phyloP scores from a whole-genome alignment of 2,888 invertebrate species.

The Marronus borbonicus region DNA sequence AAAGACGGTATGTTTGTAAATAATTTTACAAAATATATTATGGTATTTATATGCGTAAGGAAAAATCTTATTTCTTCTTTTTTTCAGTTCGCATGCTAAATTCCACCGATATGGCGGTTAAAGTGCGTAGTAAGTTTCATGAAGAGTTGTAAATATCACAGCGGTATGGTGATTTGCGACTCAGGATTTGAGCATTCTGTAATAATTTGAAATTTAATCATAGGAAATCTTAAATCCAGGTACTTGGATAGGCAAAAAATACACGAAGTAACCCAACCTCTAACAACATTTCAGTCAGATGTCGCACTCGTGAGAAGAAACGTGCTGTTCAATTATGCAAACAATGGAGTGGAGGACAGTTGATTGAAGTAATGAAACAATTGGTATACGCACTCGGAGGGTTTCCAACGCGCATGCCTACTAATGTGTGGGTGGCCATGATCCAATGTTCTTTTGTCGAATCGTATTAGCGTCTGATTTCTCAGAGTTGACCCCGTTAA shows the following conservation, averaged over 20 bases:
- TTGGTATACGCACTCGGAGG: slow-evolving; percentile 19
- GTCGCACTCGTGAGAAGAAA: slow-evolving; percentile 10
- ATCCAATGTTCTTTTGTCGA: slow-evolving; percentile 58
- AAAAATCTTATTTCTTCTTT: no score
- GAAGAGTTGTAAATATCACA: no score
- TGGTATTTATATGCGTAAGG: no score
- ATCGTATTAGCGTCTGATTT: slow-evolving; percentile 65
- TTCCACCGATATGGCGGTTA: no score
- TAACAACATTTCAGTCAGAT: slow-evolving; percentile 2
- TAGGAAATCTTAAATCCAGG: neutral
- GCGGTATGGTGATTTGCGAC: no score
- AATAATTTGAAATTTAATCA: no score
- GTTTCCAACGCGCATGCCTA: slow-evolving; percentile 16
- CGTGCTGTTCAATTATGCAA: slow-evolving; percentile 1
- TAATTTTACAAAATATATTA: no score
- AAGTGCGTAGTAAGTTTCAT: no score
- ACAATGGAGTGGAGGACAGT: slow-evolving; percentile 27
- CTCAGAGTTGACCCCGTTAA: slow-evolving; percentile 66
- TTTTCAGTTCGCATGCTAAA: no score
- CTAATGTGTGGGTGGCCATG: slow-evolving; percentile 64
- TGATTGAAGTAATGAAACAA: slow-evolving; percentile 37
- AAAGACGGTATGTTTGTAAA: no score
- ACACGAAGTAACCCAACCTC: neutral
- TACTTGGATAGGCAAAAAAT: neutral
- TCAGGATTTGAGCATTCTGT: no score